A percentile compares a stretch with the other conserved stretches of the same genome.
phyloP scores from a whole-genome alignment of 2,797 vertebrate species.

The Echeneis naucrates region DNA sequence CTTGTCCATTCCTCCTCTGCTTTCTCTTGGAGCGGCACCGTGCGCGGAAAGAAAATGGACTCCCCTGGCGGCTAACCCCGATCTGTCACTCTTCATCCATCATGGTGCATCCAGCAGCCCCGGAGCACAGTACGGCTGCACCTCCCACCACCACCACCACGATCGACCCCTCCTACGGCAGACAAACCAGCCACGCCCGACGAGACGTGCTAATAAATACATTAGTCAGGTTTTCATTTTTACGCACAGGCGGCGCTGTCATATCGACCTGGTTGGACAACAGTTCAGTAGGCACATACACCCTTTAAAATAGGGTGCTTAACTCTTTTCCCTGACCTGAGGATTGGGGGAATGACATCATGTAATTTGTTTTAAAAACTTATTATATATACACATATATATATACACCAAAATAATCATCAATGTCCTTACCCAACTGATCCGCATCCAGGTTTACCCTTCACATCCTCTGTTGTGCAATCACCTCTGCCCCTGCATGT shows the following conservation, averaged over 20 bases:
- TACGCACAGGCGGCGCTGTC: conserved; percentile 63
- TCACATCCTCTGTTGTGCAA: neutral
- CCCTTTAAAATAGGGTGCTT: no score
- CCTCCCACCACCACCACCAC: conserved; percentile 7
- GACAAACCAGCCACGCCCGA: conserved; percentile 76
- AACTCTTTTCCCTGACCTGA: no score
- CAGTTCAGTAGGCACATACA: neutral
- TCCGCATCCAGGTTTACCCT: neutral
- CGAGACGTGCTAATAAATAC: conserved; percentile 62
- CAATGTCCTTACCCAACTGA: no score
- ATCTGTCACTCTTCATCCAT: conserved; percentile 92
- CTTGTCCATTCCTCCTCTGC: conserved; percentile 55
- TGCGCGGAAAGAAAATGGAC: conserved; percentile 77
- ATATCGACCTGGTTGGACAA: neutral
- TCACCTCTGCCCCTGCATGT: conserved; percentile 14
- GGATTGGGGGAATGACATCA: neutral
- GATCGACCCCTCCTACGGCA: conserved; percentile 44
- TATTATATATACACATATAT: no score
- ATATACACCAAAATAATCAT: no score
- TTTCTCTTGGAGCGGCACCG: conserved; percentile 51
- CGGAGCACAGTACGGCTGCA: conserved; percentile 58
- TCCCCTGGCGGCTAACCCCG: conserved; percentile 86
- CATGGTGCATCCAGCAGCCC: conserved; percentile 73
- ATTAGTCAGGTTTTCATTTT: conserved; percentile 51
- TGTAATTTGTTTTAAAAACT: neutral